Percentiles rank a stretch among this genome's conserved stretches.
Evolutionary conservation across 2,888 invertebrate genomes (phyloP).

Genomic region (Agrilus mali): DNA sequence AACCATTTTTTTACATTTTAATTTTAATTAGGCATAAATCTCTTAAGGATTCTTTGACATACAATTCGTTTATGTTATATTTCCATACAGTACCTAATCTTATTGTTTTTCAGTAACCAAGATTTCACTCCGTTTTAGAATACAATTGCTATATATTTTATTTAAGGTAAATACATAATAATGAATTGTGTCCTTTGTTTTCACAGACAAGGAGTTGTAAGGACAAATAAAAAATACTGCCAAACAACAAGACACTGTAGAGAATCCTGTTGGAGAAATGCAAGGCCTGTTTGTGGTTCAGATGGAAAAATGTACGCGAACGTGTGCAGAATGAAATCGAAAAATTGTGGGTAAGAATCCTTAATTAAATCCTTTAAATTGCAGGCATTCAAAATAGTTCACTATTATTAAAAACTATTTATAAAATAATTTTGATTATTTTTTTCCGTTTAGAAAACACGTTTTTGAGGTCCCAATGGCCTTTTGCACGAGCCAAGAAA

Average conservation of each 20-base stretch:
- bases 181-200: not conserved
- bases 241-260: conserved; percentile 84
- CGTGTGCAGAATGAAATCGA: conserved; percentile 82
- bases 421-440: not conserved
- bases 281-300: conserved; percentile 79
- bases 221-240: conserved; percentile 81
- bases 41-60: too few relatives aligned
- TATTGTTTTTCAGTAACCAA: too few relatives aligned
- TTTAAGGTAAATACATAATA: too few relatives aligned
- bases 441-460: conserved; percentile 51
- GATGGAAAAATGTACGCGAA: conserved; percentile 82
- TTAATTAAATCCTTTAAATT: conserved; percentile 1
- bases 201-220: conserved; percentile 69
- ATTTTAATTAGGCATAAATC: too few relatives aligned
- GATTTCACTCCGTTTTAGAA: too few relatives aligned
- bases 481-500: conserved; percentile 66
- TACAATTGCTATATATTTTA: too few relatives aligned
- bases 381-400: too few relatives aligned
- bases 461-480: conserved; percentile 88
- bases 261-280: conserved; percentile 83
- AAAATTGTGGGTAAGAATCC: conserved; percentile 69
- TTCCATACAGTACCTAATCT: too few relatives aligned
- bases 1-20: too few relatives aligned
- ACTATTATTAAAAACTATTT: conserved; percentile 7
- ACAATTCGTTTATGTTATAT: too few relatives aligned